Base-by-base conservation (phyloP, 2,888 invertebrate species). In the Mantis religiosa region DNA sequence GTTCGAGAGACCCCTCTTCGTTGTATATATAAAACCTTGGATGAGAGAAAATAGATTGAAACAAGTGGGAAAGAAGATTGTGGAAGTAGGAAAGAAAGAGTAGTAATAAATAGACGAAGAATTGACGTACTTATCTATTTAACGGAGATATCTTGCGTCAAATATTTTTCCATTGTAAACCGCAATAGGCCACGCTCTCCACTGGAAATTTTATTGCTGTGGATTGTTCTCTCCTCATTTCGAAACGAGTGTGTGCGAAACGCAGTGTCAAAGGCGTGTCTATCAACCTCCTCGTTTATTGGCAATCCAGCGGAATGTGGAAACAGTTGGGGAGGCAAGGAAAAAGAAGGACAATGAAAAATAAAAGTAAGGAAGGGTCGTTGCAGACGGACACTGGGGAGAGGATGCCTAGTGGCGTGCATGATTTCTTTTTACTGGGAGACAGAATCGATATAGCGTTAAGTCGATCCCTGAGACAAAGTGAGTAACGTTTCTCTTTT, bases 221-320 rank as follows among this genome's bases (percentile, higher is more conserved):
- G 54, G 54, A 71, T 71, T 25, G 54, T 71, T 25, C 54, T 20
- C 20, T 20, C 20, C 54, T 71, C 54, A 71, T 71, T 71, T 71
- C 54, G 54, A 71, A 71, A 71, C 54, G 54, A 71, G 54, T 71
- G 54, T 71, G 54, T 82, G 87, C 54, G 71, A 86, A 28, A 27
- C 54, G 34, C 82, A 4, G 34, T 82, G 47, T 87, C 87, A 87
- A 87, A 87, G 87, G 82, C 47, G 25, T 82, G 87, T 87, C 87
- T 87, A 87, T 87, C 87, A 87, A 41, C 81, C 34, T 87, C 82
- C 82, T 87, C 87, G 87, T 87, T 87, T 87, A 87, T 87, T 87
- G 87, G 87, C 82, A 82, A 87, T 87, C 82, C 27, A 41, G 27
- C 34, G 85, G 85, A 85, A 85, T 85, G 85, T 85, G 85, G 85